A percentile compares a stretch with the other conserved stretches of the same genome.
Evolutionary conservation across 2,113 vertebrate species (phyloP).

Genomic region (Catharus bicknelli): DNA sequence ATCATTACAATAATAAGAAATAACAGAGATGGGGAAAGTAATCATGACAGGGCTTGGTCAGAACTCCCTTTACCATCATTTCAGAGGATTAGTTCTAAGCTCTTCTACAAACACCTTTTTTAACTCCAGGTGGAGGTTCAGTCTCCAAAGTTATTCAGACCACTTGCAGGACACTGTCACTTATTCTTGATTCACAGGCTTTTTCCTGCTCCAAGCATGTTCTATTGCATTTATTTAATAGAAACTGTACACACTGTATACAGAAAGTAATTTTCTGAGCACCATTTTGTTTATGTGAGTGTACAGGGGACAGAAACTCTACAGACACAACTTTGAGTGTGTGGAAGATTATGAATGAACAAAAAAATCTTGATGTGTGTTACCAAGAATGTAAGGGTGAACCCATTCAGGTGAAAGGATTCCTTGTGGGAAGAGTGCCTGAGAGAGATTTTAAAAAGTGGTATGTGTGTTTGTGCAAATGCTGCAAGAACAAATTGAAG

Average conservation of each 20-base stretch:
- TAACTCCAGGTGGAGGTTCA: slow-evolving; percentile 56
- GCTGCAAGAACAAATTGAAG: background rate
- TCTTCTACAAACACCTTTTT: slow-evolving; percentile 52
- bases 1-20: slow-evolving; percentile 71
- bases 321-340: background rate
- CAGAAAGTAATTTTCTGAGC: background rate
- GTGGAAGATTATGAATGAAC: background rate
- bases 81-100: slow-evolving; percentile 61
- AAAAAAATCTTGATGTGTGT: background rate
- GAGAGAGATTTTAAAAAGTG: background rate
- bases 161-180: slow-evolving; percentile 6
- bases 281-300: background rate
- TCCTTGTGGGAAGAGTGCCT: background rate
- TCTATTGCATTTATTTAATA: slow-evolving; percentile 41
- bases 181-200: slow-evolving; percentile 39
- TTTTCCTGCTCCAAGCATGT: slow-evolving; percentile 1
- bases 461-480: background rate
- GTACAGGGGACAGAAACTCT: background rate
- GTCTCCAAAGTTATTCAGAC: slow-evolving; percentile 43
- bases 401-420: background rate
- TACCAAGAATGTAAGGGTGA: background rate
- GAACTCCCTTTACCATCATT: slow-evolving; percentile 64
- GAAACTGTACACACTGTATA: background rate
- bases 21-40: slow-evolving; percentile 37
- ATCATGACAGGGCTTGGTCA: slow-evolving; percentile 40